Conservation (phyloP, 2,888 invertebrate genomes). For the Busseola fusca region DNA sequence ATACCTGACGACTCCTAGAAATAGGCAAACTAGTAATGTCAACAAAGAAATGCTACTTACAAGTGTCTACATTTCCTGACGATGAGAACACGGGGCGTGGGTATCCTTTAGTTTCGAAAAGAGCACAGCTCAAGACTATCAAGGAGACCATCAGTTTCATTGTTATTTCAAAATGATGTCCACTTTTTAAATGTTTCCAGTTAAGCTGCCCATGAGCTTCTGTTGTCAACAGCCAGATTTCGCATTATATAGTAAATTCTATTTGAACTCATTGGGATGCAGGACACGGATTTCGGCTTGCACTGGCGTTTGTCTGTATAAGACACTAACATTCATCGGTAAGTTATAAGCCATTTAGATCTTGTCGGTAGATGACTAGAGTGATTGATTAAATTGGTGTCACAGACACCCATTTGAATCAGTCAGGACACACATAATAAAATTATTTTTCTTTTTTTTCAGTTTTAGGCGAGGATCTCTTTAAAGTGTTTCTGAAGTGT, state of each 20-base stretch:
- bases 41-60: conserved; percentile 70
- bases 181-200: conserved; percentile 67
- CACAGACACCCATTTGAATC: neutral
- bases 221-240: conserved; percentile 67
- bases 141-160: conserved; percentile 73
- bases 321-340: conserved; percentile 25
- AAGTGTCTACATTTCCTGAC: conserved; percentile 79
- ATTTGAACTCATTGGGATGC: conserved; percentile 82
- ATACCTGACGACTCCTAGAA: neutral
- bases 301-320: conserved; percentile 67
- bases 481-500: neutral
- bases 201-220: conserved; percentile 69
- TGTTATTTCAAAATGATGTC: conserved; percentile 36
- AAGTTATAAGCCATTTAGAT: conserved; percentile 44
- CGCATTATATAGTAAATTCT: conserved; percentile 81
- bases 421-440: neutral
- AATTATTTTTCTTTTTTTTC: neutral
- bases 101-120: conserved; percentile 74
- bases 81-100: conserved; percentile 75
- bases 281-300: conserved; percentile 70
- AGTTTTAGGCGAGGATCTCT: neutral
- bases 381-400: conserved; percentile 13
- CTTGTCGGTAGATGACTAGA: conserved; percentile 14
- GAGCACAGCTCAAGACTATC: conserved; percentile 70
- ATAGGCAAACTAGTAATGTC: neutral